These are phyloP conservation scores for Rutpela maculata DNA, from an alignment of 2,888 invertebrate species.

Conservation along the genomic window DNA sequence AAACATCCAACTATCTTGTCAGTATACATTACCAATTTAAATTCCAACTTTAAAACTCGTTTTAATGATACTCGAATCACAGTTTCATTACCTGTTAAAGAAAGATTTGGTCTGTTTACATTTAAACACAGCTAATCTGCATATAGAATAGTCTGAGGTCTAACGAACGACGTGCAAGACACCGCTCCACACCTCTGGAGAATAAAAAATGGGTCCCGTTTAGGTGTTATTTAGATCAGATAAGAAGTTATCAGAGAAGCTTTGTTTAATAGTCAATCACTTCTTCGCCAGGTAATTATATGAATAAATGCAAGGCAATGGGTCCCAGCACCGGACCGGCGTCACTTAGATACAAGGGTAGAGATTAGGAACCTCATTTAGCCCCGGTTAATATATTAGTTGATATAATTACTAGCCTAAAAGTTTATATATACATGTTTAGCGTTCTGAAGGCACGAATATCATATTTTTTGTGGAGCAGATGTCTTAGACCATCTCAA, in stretches of 20 bases:
- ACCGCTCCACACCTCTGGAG: constrained; percentile 43
- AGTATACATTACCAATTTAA: constrained; percentile 32
- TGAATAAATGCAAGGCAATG: constrained; percentile 54
- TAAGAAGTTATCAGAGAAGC: constrained; percentile 52
- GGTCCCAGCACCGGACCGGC: constrained; percentile 34
- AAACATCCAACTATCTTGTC: constrained; percentile 35
- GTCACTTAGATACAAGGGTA: constrained; percentile 29
- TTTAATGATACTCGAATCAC: constrained; percentile 52
- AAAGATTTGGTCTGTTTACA: constrained; percentile 55
- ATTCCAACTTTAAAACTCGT: constrained; percentile 48
- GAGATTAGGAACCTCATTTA: constrained; percentile 25
- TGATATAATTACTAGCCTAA: constrained; percentile 26
- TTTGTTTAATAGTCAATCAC: constrained; percentile 57
- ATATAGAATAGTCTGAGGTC: constrained; percentile 48
- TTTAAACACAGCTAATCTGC: constrained; percentile 52
- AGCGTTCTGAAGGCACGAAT: neutral
- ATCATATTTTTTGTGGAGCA: constrained; percentile 15
- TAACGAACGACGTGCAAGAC: constrained; percentile 32
- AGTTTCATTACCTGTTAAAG: constrained; percentile 55
- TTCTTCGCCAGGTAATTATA: constrained; percentile 50
- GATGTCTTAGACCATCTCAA: constrained; percentile 1
- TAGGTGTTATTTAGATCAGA: constrained; percentile 57
- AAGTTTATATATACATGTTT: constrained; percentile 6
- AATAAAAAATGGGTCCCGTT: constrained; percentile 50
- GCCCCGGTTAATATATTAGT: constrained; percentile 31